Percentiles rank a stretch among this genome's conserved stretches.
These are phyloP conservation scores for Tetramorium simillimum DNA, from an alignment of 1,140 invertebrate genomes.

Conservation along the genomic window DNA sequence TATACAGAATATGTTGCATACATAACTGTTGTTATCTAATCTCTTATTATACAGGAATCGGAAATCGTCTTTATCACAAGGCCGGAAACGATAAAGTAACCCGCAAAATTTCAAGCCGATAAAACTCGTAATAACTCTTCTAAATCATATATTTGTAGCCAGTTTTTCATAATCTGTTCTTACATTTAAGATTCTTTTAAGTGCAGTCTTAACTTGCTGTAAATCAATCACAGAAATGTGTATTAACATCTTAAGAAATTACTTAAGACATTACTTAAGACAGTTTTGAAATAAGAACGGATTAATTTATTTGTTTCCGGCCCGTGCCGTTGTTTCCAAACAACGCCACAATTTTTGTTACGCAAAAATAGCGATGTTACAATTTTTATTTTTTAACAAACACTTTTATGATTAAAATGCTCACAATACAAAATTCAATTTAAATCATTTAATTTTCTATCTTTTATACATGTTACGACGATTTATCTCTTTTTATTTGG, in stretches of 20 bases:
- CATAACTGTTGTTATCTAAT: neutral
- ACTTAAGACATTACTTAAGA: no score
- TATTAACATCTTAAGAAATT: no score
- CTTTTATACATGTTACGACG: neutral
- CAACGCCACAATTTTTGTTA: neutral
- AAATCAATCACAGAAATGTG: no score
- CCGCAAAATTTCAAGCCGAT: neutral
- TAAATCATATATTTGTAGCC: neutral
- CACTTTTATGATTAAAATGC: neutral
- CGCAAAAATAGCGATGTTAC: neutral
- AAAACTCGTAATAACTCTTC: neutral
- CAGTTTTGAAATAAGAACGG: no score
- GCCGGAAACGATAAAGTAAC: neutral
- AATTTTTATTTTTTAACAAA: neutral
- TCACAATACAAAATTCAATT: neutral
- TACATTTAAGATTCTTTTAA: no score
- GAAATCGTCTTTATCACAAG: neutral
- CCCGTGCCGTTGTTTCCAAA: neutral
- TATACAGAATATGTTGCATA: neutral
- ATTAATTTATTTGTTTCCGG: no score
- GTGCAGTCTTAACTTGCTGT: no score
- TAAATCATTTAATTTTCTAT: neutral
- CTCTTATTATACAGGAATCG: neutral
- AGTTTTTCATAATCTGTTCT: no score
- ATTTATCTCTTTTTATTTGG: neutral